Conservation (phyloP, 2,113 vertebrate species). For the Numenius arquata region DNA sequence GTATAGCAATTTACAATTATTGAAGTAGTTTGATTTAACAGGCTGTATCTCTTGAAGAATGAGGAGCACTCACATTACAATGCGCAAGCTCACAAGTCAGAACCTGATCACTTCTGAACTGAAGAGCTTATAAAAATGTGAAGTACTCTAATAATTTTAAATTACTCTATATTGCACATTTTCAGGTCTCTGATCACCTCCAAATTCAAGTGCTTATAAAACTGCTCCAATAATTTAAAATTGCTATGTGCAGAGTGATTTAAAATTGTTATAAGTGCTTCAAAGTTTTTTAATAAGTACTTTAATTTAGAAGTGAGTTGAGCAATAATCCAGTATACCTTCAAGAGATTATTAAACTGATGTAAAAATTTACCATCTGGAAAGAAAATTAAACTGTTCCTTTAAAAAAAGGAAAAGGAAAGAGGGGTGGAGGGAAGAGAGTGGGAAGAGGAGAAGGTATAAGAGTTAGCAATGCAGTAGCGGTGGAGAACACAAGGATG, state of each 20-base stretch:
- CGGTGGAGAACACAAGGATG: not conserved
- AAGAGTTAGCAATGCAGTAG: not conserved
- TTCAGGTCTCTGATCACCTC: slow-evolving; percentile 78
- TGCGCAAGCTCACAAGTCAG: slow-evolving; percentile 61
- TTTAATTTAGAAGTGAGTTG: slow-evolving; percentile 76
- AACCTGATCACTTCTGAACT: slow-evolving; percentile 59
- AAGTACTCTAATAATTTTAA: slow-evolving; percentile 79
- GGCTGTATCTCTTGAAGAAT: slow-evolving; percentile 27
- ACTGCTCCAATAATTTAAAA: slow-evolving; percentile 78
- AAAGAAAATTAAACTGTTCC: slow-evolving; percentile 64
- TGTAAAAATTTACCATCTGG: slow-evolving; percentile 62
- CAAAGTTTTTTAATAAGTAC: slow-evolving; percentile 77
- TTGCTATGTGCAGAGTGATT: slow-evolving; percentile 74
- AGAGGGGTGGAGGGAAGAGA: not conserved
- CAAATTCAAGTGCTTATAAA: slow-evolving; percentile 79
- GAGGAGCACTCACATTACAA: slow-evolving; percentile 41
- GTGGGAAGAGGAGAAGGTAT: not conserved
- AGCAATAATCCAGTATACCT: slow-evolving; percentile 69
- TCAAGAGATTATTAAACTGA: slow-evolving; percentile 70
- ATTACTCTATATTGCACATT: slow-evolving; percentile 72
- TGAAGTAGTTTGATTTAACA: slow-evolving; percentile 67
- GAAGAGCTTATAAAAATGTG: slow-evolving; percentile 74
- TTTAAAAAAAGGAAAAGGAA: not conserved
- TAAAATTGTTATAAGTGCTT: slow-evolving; percentile 77
- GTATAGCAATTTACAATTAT: slow-evolving; percentile 50